Conservation (phyloP, 1,140 invertebrate genomes). For the Heliconius eleuchia region DNA sequence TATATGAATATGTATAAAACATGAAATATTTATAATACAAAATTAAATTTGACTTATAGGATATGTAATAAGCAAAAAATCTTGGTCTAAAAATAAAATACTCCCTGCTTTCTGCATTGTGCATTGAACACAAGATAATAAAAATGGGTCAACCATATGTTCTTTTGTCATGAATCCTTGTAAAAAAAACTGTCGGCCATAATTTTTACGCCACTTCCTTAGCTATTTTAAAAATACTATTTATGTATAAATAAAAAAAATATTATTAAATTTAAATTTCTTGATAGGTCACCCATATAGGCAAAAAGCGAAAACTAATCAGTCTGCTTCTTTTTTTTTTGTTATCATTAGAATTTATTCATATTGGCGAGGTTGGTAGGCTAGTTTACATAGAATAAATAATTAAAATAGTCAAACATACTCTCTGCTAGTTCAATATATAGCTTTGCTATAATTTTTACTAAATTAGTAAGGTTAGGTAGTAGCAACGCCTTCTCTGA, state of each 20-base stretch:
- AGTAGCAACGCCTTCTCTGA: too few species aligned
- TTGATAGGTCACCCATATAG: background rate
- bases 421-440: too few species aligned
- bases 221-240: background rate
- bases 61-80: background rate
- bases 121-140: slow-evolving; percentile 12
- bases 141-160: slow-evolving; percentile 13
- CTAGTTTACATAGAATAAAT: too few species aligned
- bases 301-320: background rate
- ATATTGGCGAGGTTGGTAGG: too few species aligned
- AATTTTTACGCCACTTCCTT: background rate
- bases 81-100: background rate
- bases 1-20: too few species aligned
- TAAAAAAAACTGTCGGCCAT: background rate
- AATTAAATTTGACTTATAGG: background rate
- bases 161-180: slow-evolving; percentile 12
- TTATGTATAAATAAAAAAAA: too few species aligned
- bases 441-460: too few species aligned
- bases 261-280: too few species aligned
- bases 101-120: background rate
- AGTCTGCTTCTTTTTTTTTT: too few species aligned
- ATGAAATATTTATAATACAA: background rate
- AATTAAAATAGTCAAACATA: too few species aligned
- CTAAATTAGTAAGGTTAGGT: too few species aligned
- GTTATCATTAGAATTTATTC: too few species aligned